Evolutionary conservation across 2,888 invertebrate species (phyloP).

Genomic region (Tenthredo notha): DNA sequence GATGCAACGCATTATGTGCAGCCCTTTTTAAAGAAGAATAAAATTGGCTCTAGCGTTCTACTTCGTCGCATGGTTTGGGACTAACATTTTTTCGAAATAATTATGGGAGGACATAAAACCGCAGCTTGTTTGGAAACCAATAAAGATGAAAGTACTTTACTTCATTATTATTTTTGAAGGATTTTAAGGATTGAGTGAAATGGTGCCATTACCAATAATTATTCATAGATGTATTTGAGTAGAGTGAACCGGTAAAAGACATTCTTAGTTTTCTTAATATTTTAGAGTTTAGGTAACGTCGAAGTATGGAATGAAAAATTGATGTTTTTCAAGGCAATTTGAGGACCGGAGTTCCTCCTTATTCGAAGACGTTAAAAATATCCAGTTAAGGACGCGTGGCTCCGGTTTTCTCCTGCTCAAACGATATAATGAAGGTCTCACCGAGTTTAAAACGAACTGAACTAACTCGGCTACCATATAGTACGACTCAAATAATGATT

Average conservation of each 20-base stretch:
- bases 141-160: neutral
- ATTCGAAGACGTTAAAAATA: slow-evolving; percentile 28
- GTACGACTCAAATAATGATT: slow-evolving; percentile 38
- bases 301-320: slow-evolving; percentile 6
- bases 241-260: neutral
- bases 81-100: neutral
- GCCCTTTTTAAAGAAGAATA: neutral
- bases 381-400: slow-evolving; percentile 38
- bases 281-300: slow-evolving; percentile 10
- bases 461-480: neutral
- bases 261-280: neutral
- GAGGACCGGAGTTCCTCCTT: slow-evolving; percentile 4
- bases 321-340: neutral
- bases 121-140: neutral
- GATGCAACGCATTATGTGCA: slow-evolving; percentile 12
- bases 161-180: neutral
- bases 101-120: neutral
- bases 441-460: slow-evolving; percentile 39
- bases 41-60: neutral
- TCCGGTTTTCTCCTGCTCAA: slow-evolving; percentile 11
- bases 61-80: neutral
- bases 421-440: slow-evolving; percentile 37
- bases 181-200: neutral
- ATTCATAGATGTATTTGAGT: neutral
- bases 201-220: neutral